A percentile compares a stretch with the other conserved stretches of the same genome.
Evolutionary conservation across 2,888 invertebrate species (phyloP).

Genomic region (Adineta ricciae): DNA sequence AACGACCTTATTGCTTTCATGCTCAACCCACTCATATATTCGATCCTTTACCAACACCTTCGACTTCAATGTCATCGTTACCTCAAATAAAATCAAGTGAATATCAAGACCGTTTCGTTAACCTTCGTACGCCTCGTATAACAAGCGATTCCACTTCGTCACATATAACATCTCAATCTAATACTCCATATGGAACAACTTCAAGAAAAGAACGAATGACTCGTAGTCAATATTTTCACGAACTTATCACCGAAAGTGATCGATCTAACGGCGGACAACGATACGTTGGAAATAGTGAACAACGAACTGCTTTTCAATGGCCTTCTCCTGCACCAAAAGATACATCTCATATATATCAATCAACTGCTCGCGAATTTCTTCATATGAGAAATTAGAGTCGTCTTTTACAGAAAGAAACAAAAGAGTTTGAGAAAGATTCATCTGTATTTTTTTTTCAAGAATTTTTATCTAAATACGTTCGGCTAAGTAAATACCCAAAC

Average conservation of each 20-base stretch:
- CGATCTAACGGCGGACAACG: background rate
- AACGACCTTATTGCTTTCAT: background rate
- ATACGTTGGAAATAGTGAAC: background rate
- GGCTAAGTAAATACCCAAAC: constrained; percentile 73
- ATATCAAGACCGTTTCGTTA: background rate
- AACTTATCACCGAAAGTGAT: background rate
- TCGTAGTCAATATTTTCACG: constrained; percentile 18
- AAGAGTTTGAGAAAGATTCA: background rate
- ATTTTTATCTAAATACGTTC: constrained; percentile 22
- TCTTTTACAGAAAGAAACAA: background rate
- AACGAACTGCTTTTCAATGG: background rate
- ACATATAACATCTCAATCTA: background rate
- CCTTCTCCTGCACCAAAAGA: background rate
- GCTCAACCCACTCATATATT: background rate
- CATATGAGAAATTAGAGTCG: background rate
- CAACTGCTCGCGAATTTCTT: background rate
- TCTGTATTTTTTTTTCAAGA: background rate
- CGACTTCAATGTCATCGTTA: background rate
- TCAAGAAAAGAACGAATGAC: background rate
- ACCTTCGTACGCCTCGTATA: background rate
- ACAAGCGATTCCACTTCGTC: background rate
- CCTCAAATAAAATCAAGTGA: background rate
- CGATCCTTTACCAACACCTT: background rate
- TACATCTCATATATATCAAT: no score
- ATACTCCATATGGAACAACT: background rate